Evolutionary conservation across 2,888 invertebrate species (phyloP).

Genomic region (Hydraecia micacea): DNA sequence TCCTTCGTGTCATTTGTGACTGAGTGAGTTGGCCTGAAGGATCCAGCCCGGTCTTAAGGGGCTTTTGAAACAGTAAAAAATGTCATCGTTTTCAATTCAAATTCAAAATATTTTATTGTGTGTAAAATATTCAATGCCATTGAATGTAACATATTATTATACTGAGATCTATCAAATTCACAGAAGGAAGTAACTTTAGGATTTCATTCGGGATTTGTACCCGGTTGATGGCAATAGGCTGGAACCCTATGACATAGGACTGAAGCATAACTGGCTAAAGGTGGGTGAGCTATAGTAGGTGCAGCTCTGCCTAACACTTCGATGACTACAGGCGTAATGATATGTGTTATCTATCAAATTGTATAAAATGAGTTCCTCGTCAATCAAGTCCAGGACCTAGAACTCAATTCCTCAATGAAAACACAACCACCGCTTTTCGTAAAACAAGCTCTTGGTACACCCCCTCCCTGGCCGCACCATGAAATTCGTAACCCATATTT

Average conservation of each 20-base stretch:
- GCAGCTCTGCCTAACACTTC: not conserved
- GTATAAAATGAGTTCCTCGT: not conserved
- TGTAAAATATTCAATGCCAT: too few relatives aligned
- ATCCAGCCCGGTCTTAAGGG: not conserved
- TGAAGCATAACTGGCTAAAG: too few relatives aligned
- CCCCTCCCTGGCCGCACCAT: slow-evolving; percentile 6
- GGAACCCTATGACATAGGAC: too few relatives aligned
- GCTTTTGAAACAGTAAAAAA: not conserved
- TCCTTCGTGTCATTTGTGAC: not conserved
- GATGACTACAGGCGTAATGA: not conserved
- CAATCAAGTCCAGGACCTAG: not conserved
- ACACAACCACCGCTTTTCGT: not conserved
- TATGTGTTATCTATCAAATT: not conserved
- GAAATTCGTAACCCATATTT: slow-evolving; percentile 59
- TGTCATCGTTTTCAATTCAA: too few relatives aligned
- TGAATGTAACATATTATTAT: not conserved
- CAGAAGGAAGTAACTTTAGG: too few relatives aligned
- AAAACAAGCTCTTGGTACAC: not conserved
- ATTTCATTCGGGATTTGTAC: too few relatives aligned
- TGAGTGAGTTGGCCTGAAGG: not conserved
- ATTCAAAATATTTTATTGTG: too few relatives aligned
- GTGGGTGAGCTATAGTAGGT: too few relatives aligned
- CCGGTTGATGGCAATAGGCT: too few relatives aligned
- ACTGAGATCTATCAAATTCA: too few relatives aligned
- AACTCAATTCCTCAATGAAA: not conserved